A percentile compares a stretch with the other conserved stretches of the same genome.
Conservation (phyloP, 2,797 vertebrate species). For the Cyprinella venusta region DNA sequence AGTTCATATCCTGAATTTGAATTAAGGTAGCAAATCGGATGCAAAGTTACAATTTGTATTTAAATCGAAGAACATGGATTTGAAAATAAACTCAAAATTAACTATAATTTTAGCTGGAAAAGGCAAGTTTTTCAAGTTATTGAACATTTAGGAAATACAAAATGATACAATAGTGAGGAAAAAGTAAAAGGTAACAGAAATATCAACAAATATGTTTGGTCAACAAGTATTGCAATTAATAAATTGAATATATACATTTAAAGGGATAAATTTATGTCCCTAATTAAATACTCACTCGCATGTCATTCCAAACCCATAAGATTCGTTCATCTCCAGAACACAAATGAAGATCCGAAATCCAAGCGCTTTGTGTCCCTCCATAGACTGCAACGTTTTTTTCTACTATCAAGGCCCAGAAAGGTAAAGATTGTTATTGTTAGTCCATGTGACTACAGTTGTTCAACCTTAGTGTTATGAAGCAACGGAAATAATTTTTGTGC, state of each 20-base stretch:
- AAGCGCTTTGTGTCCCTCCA: no score
- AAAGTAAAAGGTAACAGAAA: neutral
- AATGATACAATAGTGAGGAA: neutral
- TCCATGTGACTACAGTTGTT: no score
- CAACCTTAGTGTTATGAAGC: no score
- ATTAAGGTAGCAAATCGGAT: neutral
- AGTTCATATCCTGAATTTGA: neutral
- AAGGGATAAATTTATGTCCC: neutral
- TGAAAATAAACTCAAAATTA: neutral
- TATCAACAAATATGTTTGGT: neutral
- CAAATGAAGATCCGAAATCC: no score
- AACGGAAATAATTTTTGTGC: no score
- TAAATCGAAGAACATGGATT: neutral
- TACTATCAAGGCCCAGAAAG: no score
- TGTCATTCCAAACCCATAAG: no score
- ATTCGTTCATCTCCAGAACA: no score
- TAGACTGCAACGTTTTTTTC: no score
- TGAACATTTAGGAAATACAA: neutral
- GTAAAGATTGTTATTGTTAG: no score
- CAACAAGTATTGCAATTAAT: neutral
- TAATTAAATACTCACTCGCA: no score
- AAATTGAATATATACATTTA: neutral
- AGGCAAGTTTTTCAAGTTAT: neutral
- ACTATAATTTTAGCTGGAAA: neutral
- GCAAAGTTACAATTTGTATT: neutral